Conservation (phyloP, 2,888 invertebrate species). For the Lapara coniferarum region DNA sequence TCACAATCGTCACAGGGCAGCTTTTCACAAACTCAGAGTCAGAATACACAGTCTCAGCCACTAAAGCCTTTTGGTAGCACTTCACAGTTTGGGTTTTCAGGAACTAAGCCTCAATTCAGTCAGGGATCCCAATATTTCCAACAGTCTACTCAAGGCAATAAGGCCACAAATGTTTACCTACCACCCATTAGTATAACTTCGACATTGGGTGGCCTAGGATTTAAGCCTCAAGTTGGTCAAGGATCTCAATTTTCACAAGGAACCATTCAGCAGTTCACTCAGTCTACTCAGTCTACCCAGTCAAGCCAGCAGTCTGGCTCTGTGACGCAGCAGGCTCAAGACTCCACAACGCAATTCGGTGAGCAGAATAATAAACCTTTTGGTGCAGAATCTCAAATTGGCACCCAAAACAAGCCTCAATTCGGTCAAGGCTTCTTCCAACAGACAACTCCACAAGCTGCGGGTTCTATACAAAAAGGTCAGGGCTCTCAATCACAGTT, state of each 20-base stretch:
- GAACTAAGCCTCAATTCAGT: slow-evolving; percentile 25
- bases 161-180: background rate
- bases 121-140: slow-evolving; percentile 29
- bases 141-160: background rate
- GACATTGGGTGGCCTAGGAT: background rate
- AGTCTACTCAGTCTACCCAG: background rate
- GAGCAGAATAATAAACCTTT: background rate
- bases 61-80: background rate
- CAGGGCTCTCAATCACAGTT: slow-evolving; percentile 34
- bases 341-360: background rate
- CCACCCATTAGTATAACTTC: slow-evolving; percentile 7
- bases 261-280: background rate
- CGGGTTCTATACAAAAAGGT: slow-evolving; percentile 36
- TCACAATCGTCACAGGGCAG: background rate
- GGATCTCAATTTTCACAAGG: background rate
- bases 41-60: background rate
- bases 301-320: background rate
- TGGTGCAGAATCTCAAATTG: background rate
- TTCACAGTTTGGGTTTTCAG: slow-evolving; percentile 1
- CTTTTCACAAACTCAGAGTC: background rate
- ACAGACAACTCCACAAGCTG: slow-evolving; percentile 37
- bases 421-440: background rate
- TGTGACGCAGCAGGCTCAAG: background rate
- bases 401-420: slow-evolving; percentile 15
- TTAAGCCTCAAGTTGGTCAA: background rate